Conservation (phyloP, 2,797 vertebrate species). For the Poecile montanus region DNA sequence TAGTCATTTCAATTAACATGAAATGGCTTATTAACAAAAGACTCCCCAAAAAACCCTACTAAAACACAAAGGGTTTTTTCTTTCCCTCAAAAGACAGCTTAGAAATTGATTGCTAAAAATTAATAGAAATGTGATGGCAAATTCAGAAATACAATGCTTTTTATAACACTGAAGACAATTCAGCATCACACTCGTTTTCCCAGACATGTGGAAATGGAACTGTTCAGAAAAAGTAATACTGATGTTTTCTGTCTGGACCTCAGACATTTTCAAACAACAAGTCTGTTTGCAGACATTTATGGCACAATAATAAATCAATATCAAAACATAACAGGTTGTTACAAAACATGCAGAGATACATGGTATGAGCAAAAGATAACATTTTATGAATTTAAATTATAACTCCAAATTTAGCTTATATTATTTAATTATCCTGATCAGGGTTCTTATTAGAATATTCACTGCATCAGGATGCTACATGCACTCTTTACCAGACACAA, state of each 20-base stretch:
- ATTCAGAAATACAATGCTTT: background rate
- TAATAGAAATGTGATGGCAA: background rate
- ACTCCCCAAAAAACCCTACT: background rate
- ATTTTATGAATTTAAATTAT: background rate
- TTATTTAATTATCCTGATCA: background rate
- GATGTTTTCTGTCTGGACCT: background rate
- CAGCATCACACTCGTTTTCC: background rate
- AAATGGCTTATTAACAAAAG: background rate
- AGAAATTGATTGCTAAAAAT: background rate
- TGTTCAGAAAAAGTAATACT: background rate
- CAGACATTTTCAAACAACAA: background rate
- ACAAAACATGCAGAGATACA: background rate
- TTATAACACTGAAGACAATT: background rate
- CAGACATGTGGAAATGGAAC: background rate
- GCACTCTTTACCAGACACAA: background rate
- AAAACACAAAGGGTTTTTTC: background rate
- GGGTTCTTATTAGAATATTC: background rate
- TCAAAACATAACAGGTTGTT: background rate
- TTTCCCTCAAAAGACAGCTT: background rate
- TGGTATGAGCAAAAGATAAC: background rate
- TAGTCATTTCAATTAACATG: background rate
- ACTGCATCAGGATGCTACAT: background rate
- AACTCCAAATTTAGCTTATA: background rate
- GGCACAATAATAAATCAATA: background rate
- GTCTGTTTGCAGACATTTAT: background rate